Percentiles rank a stretch among this genome's conserved stretches.
These are phyloP conservation scores for Zaprionus lachaisei DNA, from an alignment of 1,140 invertebrate genomes.

Conservation along the genomic window DNA sequence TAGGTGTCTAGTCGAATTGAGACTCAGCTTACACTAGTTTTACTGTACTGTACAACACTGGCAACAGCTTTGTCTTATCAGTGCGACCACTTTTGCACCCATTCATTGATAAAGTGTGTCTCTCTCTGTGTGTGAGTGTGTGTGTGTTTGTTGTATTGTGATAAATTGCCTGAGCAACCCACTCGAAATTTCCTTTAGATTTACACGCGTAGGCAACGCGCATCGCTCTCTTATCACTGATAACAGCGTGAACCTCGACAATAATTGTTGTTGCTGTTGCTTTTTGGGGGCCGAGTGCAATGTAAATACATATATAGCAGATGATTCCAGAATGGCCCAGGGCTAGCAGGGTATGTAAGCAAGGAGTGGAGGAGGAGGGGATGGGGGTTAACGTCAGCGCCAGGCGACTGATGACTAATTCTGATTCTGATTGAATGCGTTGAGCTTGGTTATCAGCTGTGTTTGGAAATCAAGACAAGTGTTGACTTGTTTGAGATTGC, in stretches of 20 bases:
- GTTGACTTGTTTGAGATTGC: conserved; percentile 60
- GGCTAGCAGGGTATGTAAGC: too few relatives aligned
- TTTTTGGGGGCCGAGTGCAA: conserved; percentile 18
- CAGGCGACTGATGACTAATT: conserved; percentile 62
- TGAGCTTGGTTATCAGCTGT: conserved; percentile 65
- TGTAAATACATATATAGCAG: conserved; percentile 18
- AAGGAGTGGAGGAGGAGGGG: too few relatives aligned
- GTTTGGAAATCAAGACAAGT: conserved; percentile 79
- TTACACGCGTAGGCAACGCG: conserved; percentile 21
- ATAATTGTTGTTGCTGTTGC: conserved; percentile 13
- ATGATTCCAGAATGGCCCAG: not conserved
- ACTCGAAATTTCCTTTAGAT: conserved; percentile 42
- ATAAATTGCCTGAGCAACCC: conserved; percentile 31
- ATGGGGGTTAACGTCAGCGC: conserved; percentile 15
- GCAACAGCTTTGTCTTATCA: conserved; percentile 42
- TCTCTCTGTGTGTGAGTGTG: not conserved
- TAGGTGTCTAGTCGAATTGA: not conserved
- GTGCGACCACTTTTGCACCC: conserved; percentile 51
- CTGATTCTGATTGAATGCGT: conserved; percentile 31
- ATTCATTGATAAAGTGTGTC: conserved; percentile 64
- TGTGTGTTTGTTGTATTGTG: conserved; percentile 12
- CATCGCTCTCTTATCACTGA: conserved; percentile 28
- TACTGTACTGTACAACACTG: not conserved
- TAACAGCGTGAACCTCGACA: conserved; percentile 12
- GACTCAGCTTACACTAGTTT: not conserved